phyloP scores from a whole-genome alignment of 2,888 invertebrate genomes.

The Drosophila neotestacea region DNA sequence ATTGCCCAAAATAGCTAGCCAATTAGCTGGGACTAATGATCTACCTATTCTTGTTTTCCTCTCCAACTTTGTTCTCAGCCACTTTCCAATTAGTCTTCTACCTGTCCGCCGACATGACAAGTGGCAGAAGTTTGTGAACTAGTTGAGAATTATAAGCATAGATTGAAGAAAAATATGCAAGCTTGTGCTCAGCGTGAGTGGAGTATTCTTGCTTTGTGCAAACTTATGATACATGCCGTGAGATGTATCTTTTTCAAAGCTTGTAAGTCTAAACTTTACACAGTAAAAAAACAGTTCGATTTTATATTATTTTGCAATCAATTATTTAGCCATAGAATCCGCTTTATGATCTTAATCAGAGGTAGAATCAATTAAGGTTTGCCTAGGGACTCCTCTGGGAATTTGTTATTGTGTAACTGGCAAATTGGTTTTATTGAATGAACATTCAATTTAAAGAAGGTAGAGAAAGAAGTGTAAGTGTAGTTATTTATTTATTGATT shows the following conservation, averaged over 20 bases:
- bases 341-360: too few species aligned
- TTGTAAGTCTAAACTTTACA: too few species aligned
- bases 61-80: neutral
- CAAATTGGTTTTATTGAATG: too few species aligned
- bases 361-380: too few species aligned
- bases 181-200: neutral
- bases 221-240: neutral
- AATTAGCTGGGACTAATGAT: slow-evolving; percentile 50
- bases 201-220: neutral
- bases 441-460: too few species aligned
- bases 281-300: too few species aligned
- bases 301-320: too few species aligned
- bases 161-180: neutral
- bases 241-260: neutral
- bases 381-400: too few species aligned
- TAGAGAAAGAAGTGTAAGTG: too few species aligned
- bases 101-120: slow-evolving; percentile 1
- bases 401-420: too few species aligned
- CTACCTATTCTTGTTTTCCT: neutral
- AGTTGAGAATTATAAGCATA: slow-evolving; percentile 11
- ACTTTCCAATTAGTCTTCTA: slow-evolving; percentile 21
- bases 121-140: slow-evolving; percentile 6
- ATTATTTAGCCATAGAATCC: too few species aligned
- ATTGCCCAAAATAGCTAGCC: slow-evolving; percentile 25
- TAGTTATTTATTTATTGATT: too few species aligned